Conservation (phyloP, 2,888 invertebrate genomes). For the Caenorhabditis sp. region DNA sequence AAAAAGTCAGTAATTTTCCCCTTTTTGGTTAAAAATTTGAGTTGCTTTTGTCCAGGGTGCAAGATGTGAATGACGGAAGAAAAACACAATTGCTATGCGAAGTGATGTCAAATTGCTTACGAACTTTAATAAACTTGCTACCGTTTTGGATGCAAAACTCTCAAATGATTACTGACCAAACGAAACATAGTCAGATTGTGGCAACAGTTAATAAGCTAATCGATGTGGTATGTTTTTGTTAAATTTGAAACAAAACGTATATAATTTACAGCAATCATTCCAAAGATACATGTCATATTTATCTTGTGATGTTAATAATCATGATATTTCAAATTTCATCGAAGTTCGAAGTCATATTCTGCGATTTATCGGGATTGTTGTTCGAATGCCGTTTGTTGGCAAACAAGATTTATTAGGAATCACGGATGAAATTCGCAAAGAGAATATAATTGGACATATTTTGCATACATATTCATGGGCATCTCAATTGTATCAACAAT, state of each 20-base stretch:
- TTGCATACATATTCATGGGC: slow-evolving; percentile 9
- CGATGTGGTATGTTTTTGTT: slow-evolving; percentile 1
- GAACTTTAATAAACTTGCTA: slow-evolving; percentile 31
- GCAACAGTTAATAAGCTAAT: slow-evolving; percentile 10
- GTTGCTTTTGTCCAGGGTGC: neutral
- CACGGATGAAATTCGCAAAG: slow-evolving; percentile 16
- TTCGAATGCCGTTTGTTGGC: slow-evolving; percentile 18
- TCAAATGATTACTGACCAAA: neutral
- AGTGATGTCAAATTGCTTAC: slow-evolving; percentile 20
- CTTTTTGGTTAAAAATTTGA: neutral
- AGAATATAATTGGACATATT: slow-evolving; percentile 21
- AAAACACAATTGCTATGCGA: slow-evolving; percentile 7
- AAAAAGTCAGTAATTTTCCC: too few species aligned
- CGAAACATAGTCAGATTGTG: slow-evolving; percentile 5
- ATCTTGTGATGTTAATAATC: slow-evolving; percentile 6
- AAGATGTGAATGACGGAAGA: slow-evolving; percentile 4
- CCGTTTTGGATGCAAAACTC: slow-evolving; percentile 19
- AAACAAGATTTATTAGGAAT: slow-evolving; percentile 6
- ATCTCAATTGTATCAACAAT: neutral
- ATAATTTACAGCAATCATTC: slow-evolving; percentile 8
- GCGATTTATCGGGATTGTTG: slow-evolving; percentile 11
- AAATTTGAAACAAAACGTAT: neutral
- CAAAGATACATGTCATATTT: slow-evolving; percentile 15
- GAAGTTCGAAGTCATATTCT: slow-evolving; percentile 25
- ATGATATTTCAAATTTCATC: slow-evolving; percentile 8